phyloP scores from a whole-genome alignment of 2,113 vertebrate genomes.

The Periophthalmus modestus region DNA sequence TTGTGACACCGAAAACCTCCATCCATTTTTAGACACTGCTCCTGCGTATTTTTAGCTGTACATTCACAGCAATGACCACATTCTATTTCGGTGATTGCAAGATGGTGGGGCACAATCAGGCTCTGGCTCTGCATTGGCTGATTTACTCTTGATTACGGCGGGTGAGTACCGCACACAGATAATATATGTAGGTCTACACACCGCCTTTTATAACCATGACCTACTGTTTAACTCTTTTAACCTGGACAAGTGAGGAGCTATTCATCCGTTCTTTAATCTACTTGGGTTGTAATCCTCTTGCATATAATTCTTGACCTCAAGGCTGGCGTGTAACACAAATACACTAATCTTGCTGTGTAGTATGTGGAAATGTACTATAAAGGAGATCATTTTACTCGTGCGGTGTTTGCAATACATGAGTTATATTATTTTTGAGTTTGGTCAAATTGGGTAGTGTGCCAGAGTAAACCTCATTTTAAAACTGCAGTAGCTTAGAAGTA shows the following conservation, averaged over 20 bases:
- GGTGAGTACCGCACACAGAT: constrained; percentile 29
- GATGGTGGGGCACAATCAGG: constrained; percentile 48
- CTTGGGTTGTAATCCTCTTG: constrained; percentile 65
- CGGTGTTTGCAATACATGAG: no score
- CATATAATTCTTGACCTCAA: constrained; percentile 56
- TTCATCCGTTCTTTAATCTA: constrained; percentile 52
- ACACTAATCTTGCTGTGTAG: no score
- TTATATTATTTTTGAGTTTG: no score
- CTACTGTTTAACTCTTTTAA: constrained; percentile 18
- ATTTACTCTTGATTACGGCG: constrained; percentile 59
- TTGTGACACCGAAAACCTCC: background rate
- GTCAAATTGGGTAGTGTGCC: no score
- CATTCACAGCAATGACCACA: constrained; percentile 29
- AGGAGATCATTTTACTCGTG: no score
- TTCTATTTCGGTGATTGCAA: constrained; percentile 56
- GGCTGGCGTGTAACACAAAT: constrained; percentile 53
- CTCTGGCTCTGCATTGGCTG: constrained; percentile 32
- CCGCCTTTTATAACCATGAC: constrained; percentile 24
- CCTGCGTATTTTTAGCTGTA: constrained; percentile 47
- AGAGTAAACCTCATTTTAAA: no score
- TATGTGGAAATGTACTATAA: no score
- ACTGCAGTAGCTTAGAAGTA: no score
- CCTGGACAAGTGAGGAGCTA: constrained; percentile 36
- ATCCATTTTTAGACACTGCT: constrained; percentile 20
- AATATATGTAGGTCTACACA: background rate